A percentile compares a stretch with the other conserved stretches of the same genome.
phyloP scores from a whole-genome alignment of 2,797 vertebrate species.

The Parambassis ranga region DNA sequence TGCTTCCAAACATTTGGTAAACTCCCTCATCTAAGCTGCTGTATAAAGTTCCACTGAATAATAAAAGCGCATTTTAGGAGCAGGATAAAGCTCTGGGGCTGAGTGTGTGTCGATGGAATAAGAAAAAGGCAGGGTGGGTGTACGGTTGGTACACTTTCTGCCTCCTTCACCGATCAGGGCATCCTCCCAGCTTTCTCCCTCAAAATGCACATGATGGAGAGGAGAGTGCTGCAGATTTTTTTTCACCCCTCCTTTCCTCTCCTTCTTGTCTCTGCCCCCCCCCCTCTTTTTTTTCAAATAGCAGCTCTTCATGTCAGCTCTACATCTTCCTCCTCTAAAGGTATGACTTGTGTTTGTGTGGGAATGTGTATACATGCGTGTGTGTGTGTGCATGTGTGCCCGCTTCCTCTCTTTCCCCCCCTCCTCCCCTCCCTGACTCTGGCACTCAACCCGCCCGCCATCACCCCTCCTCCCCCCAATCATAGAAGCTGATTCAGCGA shows the following conservation, averaged over 20 bases:
- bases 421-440: conserved; percentile 70
- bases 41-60: conserved; percentile 72
- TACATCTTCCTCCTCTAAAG: conserved; percentile 82
- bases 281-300: conserved; percentile 47
- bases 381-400: neutral
- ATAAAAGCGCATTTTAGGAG: conserved; percentile 66
- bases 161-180: conserved; percentile 68
- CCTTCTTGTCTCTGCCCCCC: conserved; percentile 30
- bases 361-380: conserved; percentile 46
- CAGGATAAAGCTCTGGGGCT: conserved; percentile 59
- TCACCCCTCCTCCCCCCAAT: conserved; percentile 73
- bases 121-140: conserved; percentile 61
- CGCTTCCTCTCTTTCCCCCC: conserved; percentile 52
- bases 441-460: conserved; percentile 66
- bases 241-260: conserved; percentile 37
- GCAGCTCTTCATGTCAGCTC: conserved; percentile 72
- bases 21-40: conserved; percentile 53
- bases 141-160: conserved; percentile 59
- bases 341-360: conserved; percentile 80
- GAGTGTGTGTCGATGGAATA: conserved; percentile 51
- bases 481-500: conserved; percentile 94
- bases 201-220: conserved; percentile 74
- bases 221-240: conserved; percentile 76
- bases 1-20: conserved; percentile 59
- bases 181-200: conserved; percentile 73